Base-by-base conservation (phyloP, 2,113 vertebrate species). In the Alectura lathami region DNA sequence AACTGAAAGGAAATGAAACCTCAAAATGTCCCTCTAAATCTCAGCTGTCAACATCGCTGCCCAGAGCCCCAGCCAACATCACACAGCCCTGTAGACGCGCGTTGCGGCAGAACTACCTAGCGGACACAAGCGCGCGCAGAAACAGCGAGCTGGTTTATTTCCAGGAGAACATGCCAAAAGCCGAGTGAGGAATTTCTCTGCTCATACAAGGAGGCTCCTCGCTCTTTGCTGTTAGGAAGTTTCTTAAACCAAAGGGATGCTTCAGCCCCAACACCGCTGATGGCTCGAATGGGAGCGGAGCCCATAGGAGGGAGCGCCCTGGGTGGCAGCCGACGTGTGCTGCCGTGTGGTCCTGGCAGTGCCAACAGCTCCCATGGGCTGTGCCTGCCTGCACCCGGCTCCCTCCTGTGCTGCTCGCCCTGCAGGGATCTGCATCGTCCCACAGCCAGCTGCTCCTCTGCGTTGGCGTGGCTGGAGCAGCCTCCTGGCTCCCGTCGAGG, bases 1-100 rank as follows among this genome's bases (percentile, higher is more conserved):
- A 56, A 88, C 85, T 75, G 72, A 83, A 95, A 91, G 95, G 95
- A 94, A 96, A 86, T 67, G 56, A 90, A 83, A 95, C 94, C 95
- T 95, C 93, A 89, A 59, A 91, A 89, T 3, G 72, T 72, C 87
- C 91, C 77, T 93, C 76, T 80, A 42, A 89, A 88, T 72, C 91
- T 80, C 68, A n/a, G 93, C 87, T 93, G 78, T 63, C 89, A 51
- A 73, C 87, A 14, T 16, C 12, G 34, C 91, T 72, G 94, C 88
- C 86, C 74, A 7, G 89, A 72, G 66, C 83, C 57, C 26, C 3
- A 30, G 83, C 89, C 91, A 79, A 38, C 54, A 47, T 47, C 84
- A 2, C 7, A 11, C 42, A 6, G n/a, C 59, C 2, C 4, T 11
- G 72, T 45, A 67, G 88, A 7, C 0, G 1, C 51, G 72, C 45